Percentiles rank a stretch among this genome's conserved stretches.
These are phyloP conservation scores for Sebastes steindachneri DNA, from an alignment of 2,797 vertebrate species.

Conservation along the genomic window DNA sequence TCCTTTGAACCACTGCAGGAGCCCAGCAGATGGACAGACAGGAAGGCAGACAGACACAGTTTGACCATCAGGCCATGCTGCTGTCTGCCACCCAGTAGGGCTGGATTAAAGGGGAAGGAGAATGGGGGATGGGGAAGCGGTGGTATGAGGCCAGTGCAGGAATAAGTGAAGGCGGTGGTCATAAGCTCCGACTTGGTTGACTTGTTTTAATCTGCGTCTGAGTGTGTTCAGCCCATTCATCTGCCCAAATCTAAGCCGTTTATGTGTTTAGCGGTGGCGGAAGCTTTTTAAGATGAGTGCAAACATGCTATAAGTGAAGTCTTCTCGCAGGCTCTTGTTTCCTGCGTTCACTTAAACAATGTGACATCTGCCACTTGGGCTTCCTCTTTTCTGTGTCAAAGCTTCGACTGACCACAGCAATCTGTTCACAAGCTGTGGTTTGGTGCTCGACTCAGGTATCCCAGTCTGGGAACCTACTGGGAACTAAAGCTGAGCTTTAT, in stretches of 20 bases:
- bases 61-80: conserved; percentile 62
- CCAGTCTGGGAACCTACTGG: background rate
- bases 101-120: conserved; percentile 69
- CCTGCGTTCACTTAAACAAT: conserved; percentile 47
- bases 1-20: conserved; percentile 43
- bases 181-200: conserved; percentile 51
- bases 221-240: conserved; percentile 43
- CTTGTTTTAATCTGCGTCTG: conserved; percentile 70
- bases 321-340: conserved; percentile 4
- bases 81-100: conserved; percentile 62
- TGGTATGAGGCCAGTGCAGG: conserved; percentile 62
- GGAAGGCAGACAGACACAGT: conserved; percentile 66
- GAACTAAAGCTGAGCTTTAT: conserved; percentile 1
- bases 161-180: conserved; percentile 67
- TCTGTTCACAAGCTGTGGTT: conserved; percentile 36
- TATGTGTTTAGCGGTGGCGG: conserved; percentile 46
- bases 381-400: conserved; percentile 29
- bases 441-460: conserved; percentile 13
- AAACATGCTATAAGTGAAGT: conserved; percentile 46
- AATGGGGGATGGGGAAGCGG: conserved; percentile 61
- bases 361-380: conserved; percentile 47
- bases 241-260: conserved; percentile 57
- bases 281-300: conserved; percentile 53
- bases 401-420: conserved; percentile 20
- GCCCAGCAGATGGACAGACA: conserved; percentile 68